Base-by-base conservation (phyloP, 2,113 vertebrate genomes). In the Ariopsis seemanni region DNA sequence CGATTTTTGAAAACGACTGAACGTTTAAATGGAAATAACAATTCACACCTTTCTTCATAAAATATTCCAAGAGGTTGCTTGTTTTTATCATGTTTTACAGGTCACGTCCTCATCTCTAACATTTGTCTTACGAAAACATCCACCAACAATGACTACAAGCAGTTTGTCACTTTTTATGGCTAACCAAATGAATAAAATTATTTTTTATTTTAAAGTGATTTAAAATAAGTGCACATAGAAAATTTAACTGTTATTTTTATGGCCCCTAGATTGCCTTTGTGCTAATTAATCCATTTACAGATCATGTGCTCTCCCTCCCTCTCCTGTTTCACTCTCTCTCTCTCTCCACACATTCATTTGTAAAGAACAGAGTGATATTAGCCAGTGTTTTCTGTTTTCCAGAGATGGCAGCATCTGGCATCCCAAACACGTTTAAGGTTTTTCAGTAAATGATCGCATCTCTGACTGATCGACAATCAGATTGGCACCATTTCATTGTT, bases 201-300 rank as follows among this genome's bases (percentile, higher is more conserved):
- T 4, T 17, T 22, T 34, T 67, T 4, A 7, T 27, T 78, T 17
- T 20, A 8, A 74, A 60, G 58, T 60, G 18, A 60, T 27, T n/a
- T 17, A 17, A 25, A 63, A 65, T 48, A 34, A 87, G 3, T 42
- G 42, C 20, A 62, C n/a, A 5, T 0, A 71, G 1, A 30, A 17
- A 34, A 72, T 72, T 20, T 9, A 20, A 48, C 71, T 48, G 34
- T 52, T 77, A 6, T 77, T 53, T 75, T 14, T 53, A 52, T n/a
- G 22, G 48, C 48, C 11, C 22, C 9, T 83, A 69, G 86, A 89
- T 91, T 90, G 91, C 92, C 90, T 93, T 94, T 95, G 91, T 94
- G 90, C 91, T 90, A 91, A 92, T 80, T 92, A 92, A 93, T 93
- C 89, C 92, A 92, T 86, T 86, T 86, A 89, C 90, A 69, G 74